Evolutionary conservation across 2,797 vertebrate genomes (phyloP).

Genomic region (Hippopotamyrus pictus): DNA sequence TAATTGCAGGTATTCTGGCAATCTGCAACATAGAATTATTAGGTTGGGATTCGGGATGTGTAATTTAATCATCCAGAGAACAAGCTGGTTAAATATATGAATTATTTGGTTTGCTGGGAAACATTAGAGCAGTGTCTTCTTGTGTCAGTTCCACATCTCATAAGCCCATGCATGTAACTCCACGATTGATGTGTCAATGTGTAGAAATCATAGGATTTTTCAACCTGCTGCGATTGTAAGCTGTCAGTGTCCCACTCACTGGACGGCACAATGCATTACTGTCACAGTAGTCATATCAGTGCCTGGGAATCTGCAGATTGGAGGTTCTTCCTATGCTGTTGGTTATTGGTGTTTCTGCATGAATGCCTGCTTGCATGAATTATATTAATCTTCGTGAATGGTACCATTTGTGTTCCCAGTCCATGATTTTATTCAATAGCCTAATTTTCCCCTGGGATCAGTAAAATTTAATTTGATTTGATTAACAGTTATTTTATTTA

Average conservation of each 20-base stretch:
- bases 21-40: background rate
- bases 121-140: background rate
- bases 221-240: background rate
- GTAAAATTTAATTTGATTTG: background rate
- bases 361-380: conserved; percentile 49
- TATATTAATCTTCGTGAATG: conserved; percentile 46
- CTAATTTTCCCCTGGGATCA: background rate
- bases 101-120: background rate
- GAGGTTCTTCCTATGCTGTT: conserved; percentile 24
- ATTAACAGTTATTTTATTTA: background rate
- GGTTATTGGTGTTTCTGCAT: conserved; percentile 58
- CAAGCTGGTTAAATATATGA: background rate
- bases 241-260: background rate
- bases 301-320: conserved; percentile 16
- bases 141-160: background rate
- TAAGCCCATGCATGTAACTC: background rate
- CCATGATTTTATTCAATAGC: background rate
- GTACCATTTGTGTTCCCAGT: background rate
- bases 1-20: background rate
- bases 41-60: background rate
- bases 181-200: background rate
- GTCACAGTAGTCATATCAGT: background rate
- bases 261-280: background rate
- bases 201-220: background rate
- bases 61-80: background rate